phyloP scores from a whole-genome alignment of 1,140 invertebrate species.

The Ooceraea biroi region DNA sequence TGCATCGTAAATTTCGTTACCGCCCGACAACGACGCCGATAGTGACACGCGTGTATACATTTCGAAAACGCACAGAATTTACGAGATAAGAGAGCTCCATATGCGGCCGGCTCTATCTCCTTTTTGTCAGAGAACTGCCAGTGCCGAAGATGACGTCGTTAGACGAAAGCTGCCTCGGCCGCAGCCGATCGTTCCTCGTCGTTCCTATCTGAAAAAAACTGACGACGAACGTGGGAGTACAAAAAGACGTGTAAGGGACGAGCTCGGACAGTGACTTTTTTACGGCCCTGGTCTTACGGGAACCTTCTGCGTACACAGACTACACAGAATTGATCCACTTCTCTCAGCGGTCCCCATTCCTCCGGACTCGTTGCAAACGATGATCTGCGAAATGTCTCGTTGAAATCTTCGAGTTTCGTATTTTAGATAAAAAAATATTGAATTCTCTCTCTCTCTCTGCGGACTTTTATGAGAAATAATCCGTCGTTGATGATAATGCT shows the following conservation, averaged over 20 bases:
- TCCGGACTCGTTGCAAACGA: neutral
- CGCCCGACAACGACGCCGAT: neutral
- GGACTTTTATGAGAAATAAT: too few species aligned
- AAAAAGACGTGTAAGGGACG: conserved; percentile 34
- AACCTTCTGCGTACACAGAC: neutral
- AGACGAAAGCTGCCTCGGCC: conserved; percentile 22
- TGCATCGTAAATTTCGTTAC: conserved; percentile 8
- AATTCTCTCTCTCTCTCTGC: too few species aligned
- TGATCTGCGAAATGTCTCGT: neutral
- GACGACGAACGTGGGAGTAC: conserved; percentile 23
- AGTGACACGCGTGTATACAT: neutral
- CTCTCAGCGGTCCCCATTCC: too few species aligned
- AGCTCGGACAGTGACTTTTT: conserved; percentile 23
- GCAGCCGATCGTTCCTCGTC: neutral
- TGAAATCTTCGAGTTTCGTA: neutral
- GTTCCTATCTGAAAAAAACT: conserved; percentile 37
- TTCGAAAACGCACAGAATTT: conserved; percentile 26
- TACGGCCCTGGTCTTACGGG: conserved; percentile 1
- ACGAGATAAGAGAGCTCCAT: conserved; percentile 6
- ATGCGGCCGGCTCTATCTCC: neutral
- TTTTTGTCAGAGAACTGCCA: conserved; percentile 3
- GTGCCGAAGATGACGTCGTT: conserved; percentile 26
- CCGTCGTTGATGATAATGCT: too few species aligned
- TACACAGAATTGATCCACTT: neutral
- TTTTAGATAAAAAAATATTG: too few species aligned